Percentiles rank a stretch among this genome's conserved stretches.
phyloP scores from a whole-genome alignment of 1,140 invertebrate genomes.

The Luehdorfia chinensis region DNA sequence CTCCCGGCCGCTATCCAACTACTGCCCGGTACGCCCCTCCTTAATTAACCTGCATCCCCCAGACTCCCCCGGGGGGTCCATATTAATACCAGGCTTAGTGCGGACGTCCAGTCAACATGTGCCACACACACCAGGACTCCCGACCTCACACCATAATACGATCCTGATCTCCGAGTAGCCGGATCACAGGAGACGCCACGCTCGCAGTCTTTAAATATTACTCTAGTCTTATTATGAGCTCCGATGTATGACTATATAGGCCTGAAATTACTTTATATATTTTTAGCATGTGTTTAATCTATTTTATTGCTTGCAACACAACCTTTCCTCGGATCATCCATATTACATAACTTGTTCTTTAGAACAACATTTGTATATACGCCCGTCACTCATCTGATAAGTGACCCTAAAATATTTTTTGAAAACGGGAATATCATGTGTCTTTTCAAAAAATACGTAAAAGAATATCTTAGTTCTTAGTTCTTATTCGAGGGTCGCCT shows the following conservation, averaged over 20 bases:
- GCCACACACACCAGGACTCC: background rate
- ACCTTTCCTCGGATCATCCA: background rate
- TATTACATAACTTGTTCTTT: background rate
- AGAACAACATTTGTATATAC: background rate
- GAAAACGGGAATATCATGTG: background rate
- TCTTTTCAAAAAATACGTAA: background rate
- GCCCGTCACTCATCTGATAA: background rate
- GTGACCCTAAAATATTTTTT: background rate
- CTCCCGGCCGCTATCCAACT: conserved; percentile 98
- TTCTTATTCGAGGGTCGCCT: background rate
- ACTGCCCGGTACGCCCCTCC: conserved; percentile 97
- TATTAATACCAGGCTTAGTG: conserved; percentile 86
- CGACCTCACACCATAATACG: background rate
- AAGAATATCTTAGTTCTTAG: background rate
- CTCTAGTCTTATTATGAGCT: background rate
- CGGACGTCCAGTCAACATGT: background rate
- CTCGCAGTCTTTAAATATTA: too few species aligned
- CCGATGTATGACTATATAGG: background rate
- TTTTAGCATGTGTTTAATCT: background rate
- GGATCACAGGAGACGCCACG: conserved; percentile 2
- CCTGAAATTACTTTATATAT: background rate
- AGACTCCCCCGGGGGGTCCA: conserved; percentile 89
- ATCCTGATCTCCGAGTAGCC: background rate
- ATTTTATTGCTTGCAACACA: conserved; percentile 3
- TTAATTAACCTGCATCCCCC: conserved; percentile 92